Base-by-base conservation (phyloP, 2,888 invertebrate genomes). In the Cylloceria caligata region DNA sequence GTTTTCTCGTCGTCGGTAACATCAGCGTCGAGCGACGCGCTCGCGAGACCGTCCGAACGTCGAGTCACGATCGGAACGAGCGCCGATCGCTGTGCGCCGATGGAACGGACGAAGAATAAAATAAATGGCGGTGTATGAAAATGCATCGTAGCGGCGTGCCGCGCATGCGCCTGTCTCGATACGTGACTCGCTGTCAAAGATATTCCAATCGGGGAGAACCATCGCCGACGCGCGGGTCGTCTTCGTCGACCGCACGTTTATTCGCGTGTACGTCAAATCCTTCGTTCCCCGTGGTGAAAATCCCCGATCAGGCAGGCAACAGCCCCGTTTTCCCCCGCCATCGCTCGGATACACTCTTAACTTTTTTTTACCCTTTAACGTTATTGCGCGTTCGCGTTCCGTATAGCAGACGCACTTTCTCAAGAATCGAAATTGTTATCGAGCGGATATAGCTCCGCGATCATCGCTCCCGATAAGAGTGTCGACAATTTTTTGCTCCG, bases 41-140 rank as follows among this genome's bases (percentile, higher is more conserved):
- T 60, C 42, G 73, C 39, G 16, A 39, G 45, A 47, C 42, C 11
- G 49, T 72, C 39, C 67, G 67, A 49, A 21, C 71, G 52, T 16
- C 72, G 72, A 62, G 76, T 68, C 30, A 34, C 39, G 62, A 60
- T 52, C 34, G 42, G 57, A 72, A 34, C 47, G 72, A 30, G 36
- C 42, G 34, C 13, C n/a, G 67, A 24, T 67, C 47, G 34, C 34
- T 64, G 42, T 30, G 60, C 36, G 65, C 67, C 69, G 72, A 16
- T 45, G 49, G 62, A 55, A 74, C 60, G 47, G 67, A 36, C 42
- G 55, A 80, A 3, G 27, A 60, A 74, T 74, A 83, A 83, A 80
- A 73, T 83, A 86, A 60, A 85, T 83, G 85, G 83, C 80, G 85
- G 62, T 73, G 72, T 85, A 84, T 82, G 83, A 84, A 84, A 85